phyloP scores from a whole-genome alignment of 2,888 invertebrate genomes.

The Mythimna vitellina region DNA sequence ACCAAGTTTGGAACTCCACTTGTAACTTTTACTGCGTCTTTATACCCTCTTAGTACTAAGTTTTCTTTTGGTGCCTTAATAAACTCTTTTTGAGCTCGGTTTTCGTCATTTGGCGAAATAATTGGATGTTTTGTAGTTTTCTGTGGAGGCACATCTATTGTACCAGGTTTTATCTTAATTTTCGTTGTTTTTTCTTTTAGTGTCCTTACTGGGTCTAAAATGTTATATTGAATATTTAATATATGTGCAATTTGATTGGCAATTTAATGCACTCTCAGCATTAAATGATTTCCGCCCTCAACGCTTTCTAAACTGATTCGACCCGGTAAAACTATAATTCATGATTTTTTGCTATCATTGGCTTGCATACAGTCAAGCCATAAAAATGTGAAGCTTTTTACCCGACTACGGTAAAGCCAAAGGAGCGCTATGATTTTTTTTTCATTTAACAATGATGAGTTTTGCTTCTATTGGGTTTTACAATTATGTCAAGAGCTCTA shows the following conservation, averaged over 20 bases:
- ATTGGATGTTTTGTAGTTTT: background rate
- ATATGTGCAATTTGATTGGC: background rate
- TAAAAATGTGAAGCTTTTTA: background rate
- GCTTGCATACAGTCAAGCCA: background rate
- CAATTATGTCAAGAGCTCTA: too few relatives aligned
- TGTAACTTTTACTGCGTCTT: conserved; percentile 7
- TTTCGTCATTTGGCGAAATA: background rate
- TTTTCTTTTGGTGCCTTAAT: conserved; percentile 3
- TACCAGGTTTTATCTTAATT: background rate
- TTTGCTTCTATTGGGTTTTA: too few relatives aligned
- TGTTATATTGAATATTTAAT: background rate
- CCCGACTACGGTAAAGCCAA: too few relatives aligned
- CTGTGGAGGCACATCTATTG: background rate
- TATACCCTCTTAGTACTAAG: background rate
- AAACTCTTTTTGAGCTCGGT: background rate
- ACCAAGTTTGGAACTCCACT: background rate
- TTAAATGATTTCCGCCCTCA: too few relatives aligned
- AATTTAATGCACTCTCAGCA: background rate
- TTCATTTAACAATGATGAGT: too few relatives aligned
- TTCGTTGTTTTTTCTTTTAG: background rate
- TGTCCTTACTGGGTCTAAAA: conserved; percentile 20
- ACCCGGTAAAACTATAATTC: background rate
- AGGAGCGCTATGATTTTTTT: too few relatives aligned
- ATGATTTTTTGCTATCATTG: background rate
- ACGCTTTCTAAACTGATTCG: too few relatives aligned